Conservation (phyloP, 2,797 vertebrate species). For the Allobates femoralis region DNA sequence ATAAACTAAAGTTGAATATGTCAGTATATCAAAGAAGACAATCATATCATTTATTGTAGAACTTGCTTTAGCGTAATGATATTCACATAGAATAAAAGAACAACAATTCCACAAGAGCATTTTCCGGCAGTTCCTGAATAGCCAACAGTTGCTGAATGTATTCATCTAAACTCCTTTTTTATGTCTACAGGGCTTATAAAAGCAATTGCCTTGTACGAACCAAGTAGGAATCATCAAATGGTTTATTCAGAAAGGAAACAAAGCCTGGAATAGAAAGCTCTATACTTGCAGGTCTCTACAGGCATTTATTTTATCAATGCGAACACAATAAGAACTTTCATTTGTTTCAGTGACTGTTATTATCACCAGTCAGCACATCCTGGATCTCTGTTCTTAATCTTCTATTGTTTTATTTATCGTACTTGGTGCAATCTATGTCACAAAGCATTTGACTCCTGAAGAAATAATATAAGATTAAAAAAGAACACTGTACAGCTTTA, state of each 20-base stretch:
- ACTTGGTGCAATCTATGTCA: slow-evolving; percentile 19
- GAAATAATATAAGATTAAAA: background rate
- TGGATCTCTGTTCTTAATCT: slow-evolving; percentile 26
- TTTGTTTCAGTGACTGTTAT: slow-evolving; percentile 32
- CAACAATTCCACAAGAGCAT: background rate
- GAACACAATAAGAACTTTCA: slow-evolving; percentile 39
- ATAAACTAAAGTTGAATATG: background rate
- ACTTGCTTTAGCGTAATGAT: background rate
- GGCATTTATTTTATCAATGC: slow-evolving; percentile 38
- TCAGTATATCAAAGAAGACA: background rate
- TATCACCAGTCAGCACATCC: slow-evolving; percentile 34
- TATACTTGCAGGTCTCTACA: slow-evolving; percentile 39
- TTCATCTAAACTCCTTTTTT: slow-evolving; percentile 27
- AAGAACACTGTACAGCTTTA: background rate
- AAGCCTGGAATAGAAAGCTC: slow-evolving; percentile 34
- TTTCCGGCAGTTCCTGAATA: background rate
- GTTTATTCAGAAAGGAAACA: slow-evolving; percentile 53
- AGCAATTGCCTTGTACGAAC: slow-evolving; percentile 29
- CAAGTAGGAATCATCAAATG: slow-evolving; percentile 29
- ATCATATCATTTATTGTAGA: background rate
- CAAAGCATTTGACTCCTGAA: slow-evolving; percentile 18
- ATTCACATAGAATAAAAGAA: background rate
- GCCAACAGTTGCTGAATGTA: slow-evolving; percentile 22
- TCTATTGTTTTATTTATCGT: slow-evolving; percentile 28
- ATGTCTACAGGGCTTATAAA: slow-evolving; percentile 29